Evolutionary conservation across 2,797 vertebrate genomes (phyloP).

Genomic region (Lutjanus argentimaculatus): DNA sequence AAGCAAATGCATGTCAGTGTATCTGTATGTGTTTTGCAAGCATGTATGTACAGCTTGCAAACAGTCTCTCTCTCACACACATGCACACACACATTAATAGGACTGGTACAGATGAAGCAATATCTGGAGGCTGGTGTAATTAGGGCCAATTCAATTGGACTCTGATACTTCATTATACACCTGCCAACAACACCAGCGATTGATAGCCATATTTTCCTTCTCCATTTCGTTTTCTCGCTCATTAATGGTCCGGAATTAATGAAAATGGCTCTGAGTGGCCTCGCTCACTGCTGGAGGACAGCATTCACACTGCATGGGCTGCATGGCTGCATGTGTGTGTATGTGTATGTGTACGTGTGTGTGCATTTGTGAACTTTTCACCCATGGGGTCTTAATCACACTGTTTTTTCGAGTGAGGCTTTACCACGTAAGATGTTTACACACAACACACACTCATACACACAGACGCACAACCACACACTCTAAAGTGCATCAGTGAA

Average conservation of each 20-base stretch:
- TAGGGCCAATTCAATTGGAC: slow-evolving; percentile 87
- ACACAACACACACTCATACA: neutral
- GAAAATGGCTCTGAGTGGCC: slow-evolving; percentile 75
- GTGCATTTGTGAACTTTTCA: slow-evolving; percentile 60
- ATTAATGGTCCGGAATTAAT: slow-evolving; percentile 86
- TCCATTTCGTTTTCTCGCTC: slow-evolving; percentile 80
- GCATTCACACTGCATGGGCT: slow-evolving; percentile 53
- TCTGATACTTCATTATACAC: slow-evolving; percentile 86
- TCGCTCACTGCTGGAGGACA: slow-evolving; percentile 59
- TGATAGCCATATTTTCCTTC: slow-evolving; percentile 85
- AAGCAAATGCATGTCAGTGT: slow-evolving; percentile 9
- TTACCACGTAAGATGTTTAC: slow-evolving; percentile 18
- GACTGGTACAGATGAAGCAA: slow-evolving; percentile 83
- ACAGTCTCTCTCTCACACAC: neutral
- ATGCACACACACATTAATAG: slow-evolving; percentile 72
- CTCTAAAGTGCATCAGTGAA: slow-evolving; percentile 55
- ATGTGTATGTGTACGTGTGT: neutral
- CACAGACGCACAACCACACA: neutral
- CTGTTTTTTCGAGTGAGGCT: slow-evolving; percentile 23
- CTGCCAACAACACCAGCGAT: slow-evolving; percentile 85
- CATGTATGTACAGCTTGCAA: neutral
- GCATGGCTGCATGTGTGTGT: neutral
- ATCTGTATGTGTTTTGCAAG: slow-evolving; percentile 26
- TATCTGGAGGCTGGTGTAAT: slow-evolving; percentile 87
- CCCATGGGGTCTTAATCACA: slow-evolving; percentile 47